These are phyloP conservation scores for Botrylloides violaceus DNA, from an alignment of 23 tunicate genomes.

Conservation along the genomic window DNA sequence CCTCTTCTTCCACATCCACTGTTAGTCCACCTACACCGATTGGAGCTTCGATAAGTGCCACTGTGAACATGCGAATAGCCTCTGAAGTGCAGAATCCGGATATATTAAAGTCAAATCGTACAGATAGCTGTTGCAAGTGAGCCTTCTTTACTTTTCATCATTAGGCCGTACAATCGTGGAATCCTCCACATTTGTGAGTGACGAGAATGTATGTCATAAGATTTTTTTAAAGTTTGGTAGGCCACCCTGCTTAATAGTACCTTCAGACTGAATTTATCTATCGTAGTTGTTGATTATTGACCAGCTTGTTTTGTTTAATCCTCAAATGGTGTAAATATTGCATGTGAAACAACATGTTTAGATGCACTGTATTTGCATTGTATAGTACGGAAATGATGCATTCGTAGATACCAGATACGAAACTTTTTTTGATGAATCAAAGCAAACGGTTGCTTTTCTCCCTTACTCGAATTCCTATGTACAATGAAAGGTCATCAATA, in stretches of 20 bases:
- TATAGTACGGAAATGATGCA: not conserved
- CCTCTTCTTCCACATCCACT: not conserved
- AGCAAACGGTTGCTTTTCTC: not conserved
- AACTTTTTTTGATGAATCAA: not conserved
- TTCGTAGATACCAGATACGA: not conserved
- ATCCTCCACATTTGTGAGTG: no score
- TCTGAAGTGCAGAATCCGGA: not conserved
- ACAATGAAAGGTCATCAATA: not conserved
- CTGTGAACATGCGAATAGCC: not conserved
- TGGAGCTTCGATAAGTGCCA: not conserved
- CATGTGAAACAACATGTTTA: not conserved
- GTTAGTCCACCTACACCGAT: not conserved
- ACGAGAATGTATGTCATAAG: no score
- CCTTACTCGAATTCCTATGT: not conserved
- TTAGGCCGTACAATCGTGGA: no score
- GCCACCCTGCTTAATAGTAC: no score
- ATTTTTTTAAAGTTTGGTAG: no score
- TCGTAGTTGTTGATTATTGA: no score
- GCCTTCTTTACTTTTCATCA: no score
- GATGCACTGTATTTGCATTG: not conserved
- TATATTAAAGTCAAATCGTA: not conserved
- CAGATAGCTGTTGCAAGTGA: not conserved
- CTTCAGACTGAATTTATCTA: no score
- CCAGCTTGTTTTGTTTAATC: no score
- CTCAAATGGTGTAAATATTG: no score